Conservation (phyloP, 2,888 invertebrate genomes). For the Aporophyla lueneburgensis region DNA sequence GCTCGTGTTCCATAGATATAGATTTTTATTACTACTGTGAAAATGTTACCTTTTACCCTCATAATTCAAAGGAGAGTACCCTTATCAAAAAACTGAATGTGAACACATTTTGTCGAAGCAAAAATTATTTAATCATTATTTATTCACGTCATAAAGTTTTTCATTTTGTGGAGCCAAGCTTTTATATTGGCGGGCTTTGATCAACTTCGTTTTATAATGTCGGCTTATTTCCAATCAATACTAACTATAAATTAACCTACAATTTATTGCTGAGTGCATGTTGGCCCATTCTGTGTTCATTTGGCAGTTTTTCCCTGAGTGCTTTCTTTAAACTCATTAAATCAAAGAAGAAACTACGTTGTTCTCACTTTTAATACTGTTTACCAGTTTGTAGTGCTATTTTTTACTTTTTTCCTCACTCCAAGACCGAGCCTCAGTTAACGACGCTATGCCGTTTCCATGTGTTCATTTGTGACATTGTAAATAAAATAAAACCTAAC, state of each 20-base stretch:
- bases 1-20: conserved; percentile 52
- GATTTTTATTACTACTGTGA: conserved; percentile 57
- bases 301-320: background rate
- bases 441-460: background rate
- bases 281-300: background rate
- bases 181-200: conserved; percentile 41
- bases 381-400: background rate
- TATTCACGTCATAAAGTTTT: conserved; percentile 42
- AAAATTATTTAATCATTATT: conserved; percentile 56
- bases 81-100: conserved; percentile 46
- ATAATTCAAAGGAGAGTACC: conserved; percentile 51
- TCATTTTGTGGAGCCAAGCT: conserved; percentile 26
- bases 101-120: conserved; percentile 46
- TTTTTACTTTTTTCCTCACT: background rate
- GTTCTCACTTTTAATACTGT: background rate
- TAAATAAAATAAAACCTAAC: background rate
- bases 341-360: background rate
- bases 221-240: conserved; percentile 17
- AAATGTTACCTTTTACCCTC: conserved; percentile 56
- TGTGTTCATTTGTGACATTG: background rate
- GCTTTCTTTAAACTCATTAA: background rate
- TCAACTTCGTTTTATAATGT: conserved; percentile 38
- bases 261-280: background rate
- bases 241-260: background rate
- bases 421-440: background rate